Evolutionary conservation across 1,140 invertebrate genomes (phyloP).

Genomic region (Penaeus chinensis): DNA sequence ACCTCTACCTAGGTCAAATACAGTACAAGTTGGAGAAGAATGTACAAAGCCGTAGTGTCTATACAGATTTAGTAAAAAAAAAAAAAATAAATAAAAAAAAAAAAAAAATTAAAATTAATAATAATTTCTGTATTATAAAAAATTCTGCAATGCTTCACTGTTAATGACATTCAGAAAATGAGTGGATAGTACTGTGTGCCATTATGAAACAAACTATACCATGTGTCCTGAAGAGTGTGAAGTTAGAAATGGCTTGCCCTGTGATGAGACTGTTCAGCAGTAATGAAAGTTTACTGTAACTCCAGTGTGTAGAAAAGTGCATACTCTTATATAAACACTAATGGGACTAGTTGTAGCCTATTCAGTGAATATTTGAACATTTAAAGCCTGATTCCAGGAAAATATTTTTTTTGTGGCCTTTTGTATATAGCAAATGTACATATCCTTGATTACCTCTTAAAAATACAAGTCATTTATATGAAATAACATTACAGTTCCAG

Average conservation of each 20-base stretch:
- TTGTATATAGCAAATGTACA: slow-evolving; percentile 26
- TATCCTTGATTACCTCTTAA: slow-evolving; percentile 30
- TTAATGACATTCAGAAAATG: background rate
- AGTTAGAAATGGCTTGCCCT: background rate
- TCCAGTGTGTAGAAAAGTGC: background rate
- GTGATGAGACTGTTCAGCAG: slow-evolving; percentile 1
- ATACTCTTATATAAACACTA: background rate
- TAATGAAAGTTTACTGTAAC: background rate
- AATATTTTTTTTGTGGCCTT: slow-evolving; percentile 13
- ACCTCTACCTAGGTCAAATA: slow-evolving; percentile 10
- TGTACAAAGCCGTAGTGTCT: too few species aligned
- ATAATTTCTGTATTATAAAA: background rate
- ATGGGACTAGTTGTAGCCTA: slow-evolving; percentile 16
- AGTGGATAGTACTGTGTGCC: slow-evolving; percentile 4
- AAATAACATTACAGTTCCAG: slow-evolving; percentile 21
- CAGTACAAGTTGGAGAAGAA: slow-evolving; percentile 11
- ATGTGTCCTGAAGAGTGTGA: background rate
- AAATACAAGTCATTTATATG: background rate
- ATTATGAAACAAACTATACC: slow-evolving; percentile 9
- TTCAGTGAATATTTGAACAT: slow-evolving; percentile 5
- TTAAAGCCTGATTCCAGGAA: slow-evolving; percentile 7
- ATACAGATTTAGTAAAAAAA: too few species aligned
- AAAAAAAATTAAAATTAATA: too few species aligned
- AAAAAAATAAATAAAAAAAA: slow-evolving; percentile 3
- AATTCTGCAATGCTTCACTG: background rate